Evolutionary conservation across 2,797 vertebrate genomes (phyloP).

Genomic region (Acanthis flammea): DNA sequence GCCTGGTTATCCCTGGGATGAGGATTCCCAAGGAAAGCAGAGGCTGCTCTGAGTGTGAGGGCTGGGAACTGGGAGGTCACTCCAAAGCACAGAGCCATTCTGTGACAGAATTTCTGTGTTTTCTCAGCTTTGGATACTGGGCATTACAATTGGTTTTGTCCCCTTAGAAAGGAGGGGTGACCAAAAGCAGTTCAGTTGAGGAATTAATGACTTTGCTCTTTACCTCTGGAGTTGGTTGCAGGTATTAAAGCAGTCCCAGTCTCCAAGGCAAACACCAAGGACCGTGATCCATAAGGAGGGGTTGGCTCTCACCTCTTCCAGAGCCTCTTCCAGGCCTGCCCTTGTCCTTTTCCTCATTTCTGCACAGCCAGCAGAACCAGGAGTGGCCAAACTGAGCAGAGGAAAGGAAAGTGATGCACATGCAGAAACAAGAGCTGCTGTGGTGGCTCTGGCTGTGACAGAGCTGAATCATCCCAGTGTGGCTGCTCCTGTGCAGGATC

Average conservation of each 20-base stretch:
- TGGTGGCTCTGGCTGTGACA: background rate
- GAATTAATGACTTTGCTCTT: background rate
- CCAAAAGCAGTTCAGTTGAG: background rate
- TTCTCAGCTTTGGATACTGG: background rate
- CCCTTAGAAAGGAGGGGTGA: background rate
- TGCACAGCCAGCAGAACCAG: background rate
- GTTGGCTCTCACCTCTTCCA: background rate
- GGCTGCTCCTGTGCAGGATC: rapidly evolving
- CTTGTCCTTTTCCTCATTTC: background rate
- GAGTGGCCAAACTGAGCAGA: background rate
- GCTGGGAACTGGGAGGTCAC: background rate
- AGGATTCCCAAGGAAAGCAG: background rate
- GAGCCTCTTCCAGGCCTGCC: background rate
- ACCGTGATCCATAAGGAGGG: rapidly evolving
- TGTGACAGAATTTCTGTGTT: background rate
- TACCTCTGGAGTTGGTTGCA: background rate
- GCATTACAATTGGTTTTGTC: rapidly evolving
- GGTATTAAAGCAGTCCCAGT: background rate
- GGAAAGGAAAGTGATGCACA: background rate
- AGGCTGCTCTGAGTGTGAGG: background rate
- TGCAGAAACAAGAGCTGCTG: background rate
- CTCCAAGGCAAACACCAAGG: background rate
- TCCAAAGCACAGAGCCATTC: background rate
- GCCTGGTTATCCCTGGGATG: rapidly evolving
- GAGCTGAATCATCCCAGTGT: rapidly evolving